A percentile compares a stretch with the other conserved stretches of the same genome.
Conservation (phyloP, 2,888 invertebrate species). For the Melinaea menophilus region DNA sequence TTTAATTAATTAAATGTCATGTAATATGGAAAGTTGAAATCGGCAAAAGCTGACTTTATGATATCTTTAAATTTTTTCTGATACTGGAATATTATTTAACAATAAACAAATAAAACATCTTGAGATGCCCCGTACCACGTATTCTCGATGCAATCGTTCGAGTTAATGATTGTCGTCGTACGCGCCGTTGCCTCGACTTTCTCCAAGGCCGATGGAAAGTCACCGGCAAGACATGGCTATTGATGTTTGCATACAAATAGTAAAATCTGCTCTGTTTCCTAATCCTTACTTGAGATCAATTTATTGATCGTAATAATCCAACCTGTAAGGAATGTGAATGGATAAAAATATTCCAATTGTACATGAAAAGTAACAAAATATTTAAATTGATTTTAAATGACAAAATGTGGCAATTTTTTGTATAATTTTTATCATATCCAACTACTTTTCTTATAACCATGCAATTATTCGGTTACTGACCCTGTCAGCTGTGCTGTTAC, state of each 20-base stretch:
- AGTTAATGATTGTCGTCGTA: constrained; percentile 47
- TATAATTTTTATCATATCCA: background rate
- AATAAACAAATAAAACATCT: background rate
- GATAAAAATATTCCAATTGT: background rate
- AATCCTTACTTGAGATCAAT: constrained; percentile 31
- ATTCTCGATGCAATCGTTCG: constrained; percentile 26
- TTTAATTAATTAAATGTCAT: no score
- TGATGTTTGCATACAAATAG: constrained; percentile 59
- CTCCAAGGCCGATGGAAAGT: constrained; percentile 73
- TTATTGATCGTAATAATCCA: constrained; percentile 10
- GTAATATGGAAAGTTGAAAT: no score
- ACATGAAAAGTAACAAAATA: background rate
- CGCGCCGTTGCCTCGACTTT: constrained; percentile 64
- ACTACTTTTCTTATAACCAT: background rate
- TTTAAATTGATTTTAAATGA: background rate
- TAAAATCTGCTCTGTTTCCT: constrained; percentile 40
- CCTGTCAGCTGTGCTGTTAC: no score
- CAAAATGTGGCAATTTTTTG: no score
- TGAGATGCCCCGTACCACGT: constrained; percentile 23
- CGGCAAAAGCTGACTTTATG: no score
- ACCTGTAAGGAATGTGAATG: no score
- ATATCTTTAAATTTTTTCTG: no score
- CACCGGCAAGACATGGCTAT: constrained; percentile 40
- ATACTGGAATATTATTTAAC: no score
- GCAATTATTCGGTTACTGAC: no score